Conservation (phyloP, 92 coral and sea anemone species). For the Epizoanthus scotinus region DNA sequence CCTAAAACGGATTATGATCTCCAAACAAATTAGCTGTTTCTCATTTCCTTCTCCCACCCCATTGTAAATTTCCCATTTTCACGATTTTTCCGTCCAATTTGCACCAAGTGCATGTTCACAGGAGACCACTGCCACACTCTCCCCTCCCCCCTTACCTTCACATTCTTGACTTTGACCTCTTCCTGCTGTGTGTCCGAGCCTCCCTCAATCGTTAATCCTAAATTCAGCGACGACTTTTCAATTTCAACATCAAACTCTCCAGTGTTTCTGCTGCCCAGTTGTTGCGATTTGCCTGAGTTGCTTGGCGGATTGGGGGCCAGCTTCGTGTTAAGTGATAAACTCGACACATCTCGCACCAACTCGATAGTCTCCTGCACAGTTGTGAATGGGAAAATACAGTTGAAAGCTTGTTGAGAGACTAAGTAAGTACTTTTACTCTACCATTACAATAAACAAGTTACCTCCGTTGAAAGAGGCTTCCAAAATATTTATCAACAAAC, state of each 20-base stretch:
- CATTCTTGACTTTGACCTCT: slow-evolving; percentile 63
- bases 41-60: no score
- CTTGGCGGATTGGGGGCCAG: background rate
- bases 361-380: background rate
- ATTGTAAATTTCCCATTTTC: no score
- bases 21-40: no score
- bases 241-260: slow-evolving; percentile 55
- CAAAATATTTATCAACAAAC: no score
- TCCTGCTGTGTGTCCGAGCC: slow-evolving; percentile 68
- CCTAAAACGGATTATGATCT: no score
- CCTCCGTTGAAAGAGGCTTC: no score
- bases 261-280: background rate
- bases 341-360: background rate
- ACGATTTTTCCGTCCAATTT: no score
- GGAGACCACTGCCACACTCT: background rate
- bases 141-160: slow-evolving; percentile 63
- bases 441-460: background rate
- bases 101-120: background rate
- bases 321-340: background rate
- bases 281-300: background rate
- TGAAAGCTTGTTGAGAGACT: background rate
- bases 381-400: background rate
- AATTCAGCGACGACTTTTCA: slow-evolving; percentile 61
- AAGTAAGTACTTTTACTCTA: background rate
- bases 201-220: slow-evolving; percentile 85